These are phyloP conservation scores for Platycheirus albimanus DNA, from an alignment of 2,888 invertebrate genomes.

Conservation along the genomic window DNA sequence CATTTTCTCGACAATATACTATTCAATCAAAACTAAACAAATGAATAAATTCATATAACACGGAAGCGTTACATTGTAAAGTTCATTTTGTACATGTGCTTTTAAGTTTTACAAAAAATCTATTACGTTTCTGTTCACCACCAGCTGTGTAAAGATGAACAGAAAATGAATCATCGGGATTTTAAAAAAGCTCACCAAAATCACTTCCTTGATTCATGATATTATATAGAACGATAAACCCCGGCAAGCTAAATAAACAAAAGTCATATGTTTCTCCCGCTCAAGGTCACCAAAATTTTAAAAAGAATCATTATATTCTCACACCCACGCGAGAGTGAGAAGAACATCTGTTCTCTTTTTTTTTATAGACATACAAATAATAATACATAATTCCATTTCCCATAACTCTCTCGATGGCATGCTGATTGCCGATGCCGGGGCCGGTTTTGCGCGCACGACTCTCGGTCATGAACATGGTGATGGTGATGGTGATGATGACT, in stretches of 20 bases:
- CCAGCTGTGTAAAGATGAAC: too few species aligned
- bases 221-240: conserved; percentile 3
- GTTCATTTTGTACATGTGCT: too few species aligned
- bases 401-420: neutral
- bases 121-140: too few species aligned
- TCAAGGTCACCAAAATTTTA: neutral
- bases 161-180: neutral
- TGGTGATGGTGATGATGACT: too few species aligned
- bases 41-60: too few species aligned
- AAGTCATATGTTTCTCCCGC: conserved; percentile 17
- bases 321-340: neutral
- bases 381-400: neutral
- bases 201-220: neutral
- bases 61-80: too few species aligned
- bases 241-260: conserved; percentile 40
- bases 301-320: neutral
- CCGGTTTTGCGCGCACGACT: conserved; percentile 18
- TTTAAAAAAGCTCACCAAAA: neutral
- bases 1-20: too few species aligned
- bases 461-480: conserved; percentile 13
- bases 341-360: neutral
- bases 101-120: too few species aligned
- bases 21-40: too few species aligned
- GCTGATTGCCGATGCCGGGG: too few species aligned
- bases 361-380: neutral